Evolutionary conservation across 2,113 vertebrate species (phyloP).

Genomic region (Ameiurus melas): DNA sequence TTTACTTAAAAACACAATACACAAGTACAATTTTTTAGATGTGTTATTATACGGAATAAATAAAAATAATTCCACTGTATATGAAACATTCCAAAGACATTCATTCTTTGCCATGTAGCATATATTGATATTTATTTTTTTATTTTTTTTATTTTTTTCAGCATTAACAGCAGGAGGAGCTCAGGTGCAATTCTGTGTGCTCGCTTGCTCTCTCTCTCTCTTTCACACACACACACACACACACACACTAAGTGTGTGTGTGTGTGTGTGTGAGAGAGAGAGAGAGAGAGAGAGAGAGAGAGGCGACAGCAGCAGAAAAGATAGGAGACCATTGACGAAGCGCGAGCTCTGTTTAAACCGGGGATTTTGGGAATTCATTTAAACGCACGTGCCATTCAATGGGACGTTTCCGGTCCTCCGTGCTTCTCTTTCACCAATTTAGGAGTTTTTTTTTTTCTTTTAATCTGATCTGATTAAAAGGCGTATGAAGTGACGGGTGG

Average conservation of each 20-base stretch:
- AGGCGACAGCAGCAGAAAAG: neutral
- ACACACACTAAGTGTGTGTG: too few species aligned
- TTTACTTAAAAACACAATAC: neutral
- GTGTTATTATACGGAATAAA: neutral
- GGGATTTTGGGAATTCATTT: neutral
- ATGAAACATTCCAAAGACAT: neutral
- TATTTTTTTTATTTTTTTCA: too few species aligned
- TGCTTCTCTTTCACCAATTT: neutral
- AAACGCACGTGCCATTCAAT: neutral
- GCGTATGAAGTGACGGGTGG: constrained; percentile 8
- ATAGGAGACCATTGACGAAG: neutral
- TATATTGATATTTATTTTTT: neutral
- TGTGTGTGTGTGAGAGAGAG: too few species aligned
- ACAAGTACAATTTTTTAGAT: neutral
- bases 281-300: too few species aligned
- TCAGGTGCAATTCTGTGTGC: constrained; percentile 11
- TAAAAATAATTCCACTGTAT: neutral
- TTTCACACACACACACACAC: neutral
- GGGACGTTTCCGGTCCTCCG: neutral
- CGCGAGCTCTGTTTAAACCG: neutral
- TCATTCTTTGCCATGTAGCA: neutral
- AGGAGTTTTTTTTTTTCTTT: neutral
- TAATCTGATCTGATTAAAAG: neutral
- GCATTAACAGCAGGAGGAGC: constrained; percentile 40
- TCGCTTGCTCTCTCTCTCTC: neutral